phyloP scores from a whole-genome alignment of 2,797 vertebrate genomes.

The Sebastes iracundus region DNA sequence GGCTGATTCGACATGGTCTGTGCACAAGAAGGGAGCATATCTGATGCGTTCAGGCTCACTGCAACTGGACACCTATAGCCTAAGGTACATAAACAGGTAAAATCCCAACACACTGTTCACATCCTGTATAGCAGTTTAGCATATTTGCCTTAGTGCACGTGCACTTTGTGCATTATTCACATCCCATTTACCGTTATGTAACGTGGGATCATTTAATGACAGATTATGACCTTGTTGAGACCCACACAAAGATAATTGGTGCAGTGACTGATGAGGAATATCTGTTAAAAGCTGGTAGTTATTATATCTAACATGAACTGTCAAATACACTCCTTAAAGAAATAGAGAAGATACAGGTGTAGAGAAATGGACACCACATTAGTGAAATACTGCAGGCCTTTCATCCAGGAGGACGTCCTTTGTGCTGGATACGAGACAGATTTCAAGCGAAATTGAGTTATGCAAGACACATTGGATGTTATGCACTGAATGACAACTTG shows the following conservation, averaged over 20 bases:
- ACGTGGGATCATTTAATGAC: conserved; percentile 34
- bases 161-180: background rate
- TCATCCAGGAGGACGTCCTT: background rate
- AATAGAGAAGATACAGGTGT: background rate
- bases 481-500: background rate
- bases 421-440: background rate
- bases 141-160: background rate
- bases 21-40: conserved; percentile 46
- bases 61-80: conserved; percentile 12
- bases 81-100: conserved; percentile 12
- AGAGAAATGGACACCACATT: background rate
- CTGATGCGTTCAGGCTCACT: conserved; percentile 36
- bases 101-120: background rate
- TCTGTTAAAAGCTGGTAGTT: conserved; percentile 15
- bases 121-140: background rate
- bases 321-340: conserved; percentile 3
- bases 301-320: conserved; percentile 16
- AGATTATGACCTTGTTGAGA: conserved; percentile 44
- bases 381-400: background rate
- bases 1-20: conserved; percentile 56
- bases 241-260: conserved; percentile 24
- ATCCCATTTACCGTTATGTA: background rate
- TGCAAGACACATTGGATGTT: background rate
- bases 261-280: conserved; percentile 17
- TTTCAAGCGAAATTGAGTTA: background rate